Evolutionary conservation across 2,797 vertebrate species (phyloP), one percentile per base, ranked within the genome.

Genomic region (Enoplosus armatus): DNA sequence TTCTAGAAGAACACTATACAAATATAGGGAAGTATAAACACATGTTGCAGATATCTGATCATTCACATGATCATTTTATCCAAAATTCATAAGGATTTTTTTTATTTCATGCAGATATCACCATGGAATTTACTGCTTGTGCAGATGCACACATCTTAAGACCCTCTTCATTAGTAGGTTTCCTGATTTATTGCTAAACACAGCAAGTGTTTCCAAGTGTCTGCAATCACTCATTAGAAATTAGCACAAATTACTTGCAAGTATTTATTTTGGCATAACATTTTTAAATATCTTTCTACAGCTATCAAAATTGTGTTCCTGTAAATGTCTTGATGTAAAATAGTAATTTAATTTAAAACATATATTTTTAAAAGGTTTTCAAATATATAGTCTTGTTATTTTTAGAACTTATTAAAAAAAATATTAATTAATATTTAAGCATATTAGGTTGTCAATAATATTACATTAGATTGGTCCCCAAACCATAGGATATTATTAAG

Each of bases 291-390:
- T 35, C 24, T 69, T 56, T 56, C 37, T 15, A 6, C 8, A 20
- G 1, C 48, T 54, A 43, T 39, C 10, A 0, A 1, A n/a, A 29
- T 35, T 6, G 4, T 9, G 16, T 27, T 39, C 48, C 11, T 55
- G 1, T 22, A 65, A 65, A 75, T 27, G n/a, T 47, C 7, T 43
- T 8, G 2, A n/a, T 61, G 41, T 11, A 53, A 41, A 16, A 39
- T 8, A 26, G 1, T 33, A 20, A 4, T 29, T 14, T 2, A 20
- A 60, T 39, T 22, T 1, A 0, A 67, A 26, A 35, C 0, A 0
- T 37, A 6, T 24, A 24, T 48, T 59, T n/a, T n/a, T 4, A 59
- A 37, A 59, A 37, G 22, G 22, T 24, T 14, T 39, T 59, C 11
- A 59, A 59, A 26, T 4, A 20, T 10, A 27, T 26, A 20, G 45